phyloP scores from a whole-genome alignment of 2,888 invertebrate genomes.

The Uropetala carovei region DNA sequence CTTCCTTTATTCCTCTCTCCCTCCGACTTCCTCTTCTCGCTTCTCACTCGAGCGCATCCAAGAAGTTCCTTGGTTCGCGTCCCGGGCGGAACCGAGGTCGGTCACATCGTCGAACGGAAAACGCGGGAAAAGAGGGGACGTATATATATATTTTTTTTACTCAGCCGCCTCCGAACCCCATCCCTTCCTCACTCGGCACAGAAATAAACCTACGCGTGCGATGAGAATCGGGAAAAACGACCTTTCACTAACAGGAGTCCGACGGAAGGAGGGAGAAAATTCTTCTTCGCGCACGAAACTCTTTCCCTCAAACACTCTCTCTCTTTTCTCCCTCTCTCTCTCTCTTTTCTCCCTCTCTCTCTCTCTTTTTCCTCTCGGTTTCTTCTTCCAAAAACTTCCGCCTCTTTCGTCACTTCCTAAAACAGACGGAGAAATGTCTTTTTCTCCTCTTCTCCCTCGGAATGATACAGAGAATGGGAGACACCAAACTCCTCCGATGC shows the following conservation, averaged over 20 bases:
- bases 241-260: background rate
- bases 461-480: background rate
- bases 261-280: too few relatives aligned
- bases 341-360: too few relatives aligned
- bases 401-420: too few relatives aligned
- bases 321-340: too few relatives aligned
- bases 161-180: background rate
- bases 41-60: background rate
- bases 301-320: too few relatives aligned
- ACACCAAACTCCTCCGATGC: background rate
- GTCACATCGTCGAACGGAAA: background rate
- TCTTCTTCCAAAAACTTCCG: too few relatives aligned
- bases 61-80: background rate
- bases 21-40: background rate
- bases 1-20: background rate
- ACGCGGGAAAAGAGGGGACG: too few relatives aligned
- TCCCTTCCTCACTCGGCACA: background rate
- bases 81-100: background rate
- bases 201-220: background rate
- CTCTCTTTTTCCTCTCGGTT: too few relatives aligned
- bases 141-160: too few relatives aligned
- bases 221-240: background rate
- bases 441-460: too few relatives aligned
- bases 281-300: too few relatives aligned
- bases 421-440: too few relatives aligned